Conservation (phyloP, 2,113 vertebrate genomes). For the Sitta europaea region DNA sequence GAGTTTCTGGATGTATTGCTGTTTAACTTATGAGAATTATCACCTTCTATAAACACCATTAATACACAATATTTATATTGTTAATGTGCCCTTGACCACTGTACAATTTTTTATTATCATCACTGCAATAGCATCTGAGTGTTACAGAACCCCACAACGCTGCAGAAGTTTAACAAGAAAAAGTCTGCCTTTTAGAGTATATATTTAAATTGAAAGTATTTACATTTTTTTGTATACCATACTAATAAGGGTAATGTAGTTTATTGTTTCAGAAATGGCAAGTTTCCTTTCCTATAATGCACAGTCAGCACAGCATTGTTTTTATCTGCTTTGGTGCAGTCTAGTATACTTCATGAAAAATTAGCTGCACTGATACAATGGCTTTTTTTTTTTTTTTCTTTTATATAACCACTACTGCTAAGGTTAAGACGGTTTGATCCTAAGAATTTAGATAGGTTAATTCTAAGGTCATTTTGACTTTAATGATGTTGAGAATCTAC, state of each 20-base stretch:
- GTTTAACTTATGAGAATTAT: neutral
- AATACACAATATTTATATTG: neutral
- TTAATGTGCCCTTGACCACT: neutral
- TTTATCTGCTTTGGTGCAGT: neutral
- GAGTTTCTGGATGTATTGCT: neutral
- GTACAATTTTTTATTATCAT: neutral
- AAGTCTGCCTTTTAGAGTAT: neutral
- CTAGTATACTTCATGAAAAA: neutral
- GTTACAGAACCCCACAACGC: neutral
- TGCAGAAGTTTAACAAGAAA: neutral
- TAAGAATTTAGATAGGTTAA: neutral
- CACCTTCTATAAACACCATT: neutral
- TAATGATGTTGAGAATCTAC: neutral
- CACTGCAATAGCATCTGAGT: neutral
- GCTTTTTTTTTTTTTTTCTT: neutral
- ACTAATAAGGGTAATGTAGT: neutral
- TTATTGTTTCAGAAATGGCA: neutral
- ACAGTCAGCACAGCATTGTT: neutral
- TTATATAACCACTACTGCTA: neutral
- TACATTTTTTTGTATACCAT: neutral
- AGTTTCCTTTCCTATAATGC: neutral
- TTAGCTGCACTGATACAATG: neutral
- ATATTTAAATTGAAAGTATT: neutral
- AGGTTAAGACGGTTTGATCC: neutral
- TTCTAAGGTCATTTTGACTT: neutral